Evolutionary conservation across 2,797 vertebrate species (phyloP), one percentile per base, ranked within the genome.

Genomic region (Triplophysa yarkandensis): DNA sequence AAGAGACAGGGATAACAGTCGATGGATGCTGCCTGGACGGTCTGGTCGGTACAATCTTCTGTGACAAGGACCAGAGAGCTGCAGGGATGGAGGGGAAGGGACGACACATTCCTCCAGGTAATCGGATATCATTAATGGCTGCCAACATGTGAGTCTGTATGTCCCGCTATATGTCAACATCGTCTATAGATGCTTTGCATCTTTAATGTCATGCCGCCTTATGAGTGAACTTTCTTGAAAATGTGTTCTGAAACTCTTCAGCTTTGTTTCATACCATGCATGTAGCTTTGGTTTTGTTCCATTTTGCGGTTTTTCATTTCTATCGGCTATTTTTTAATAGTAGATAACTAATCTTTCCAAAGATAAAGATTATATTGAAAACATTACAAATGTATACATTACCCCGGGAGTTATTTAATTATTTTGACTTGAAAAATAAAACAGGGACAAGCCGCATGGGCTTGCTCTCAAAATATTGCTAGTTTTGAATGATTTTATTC

Each of bases 101-200:
- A 84, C 90, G 90, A 84, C 90, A 85, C 86, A 86, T 92, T 86
- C 90, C 90, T 86, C 72, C 91, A 92, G 92, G 91, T 93, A 90
- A 88, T 77, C 71, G 25, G 77, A 76, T 66, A 36, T 74, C 16
- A 65, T 74, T 65, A 66, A 74, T 74, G 71, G 62, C 62, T 4
- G 52, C 50, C 50, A 17, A 52, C 52, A 50, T 48, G 57, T 71
- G 58, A 39, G 54, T 58, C 68, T 58, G 32, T 46, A 16, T 48
- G 16, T 41, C 61, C 32, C 44, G 7, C 41, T 32, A 30, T 34
- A 14, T 50, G 55, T 61, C 21, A 23, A 44, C 30, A 52, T 50
- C 6, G 48, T 55, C 25, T 55, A 13, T 55, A 30, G 25, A n/a
- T 17, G 27, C 11, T 30, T 58, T 3, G 3, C 16, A 30, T 16